These are phyloP conservation scores for Theocolax elegans DNA, from an alignment of 1,140 invertebrate genomes.

Conservation along the genomic window DNA sequence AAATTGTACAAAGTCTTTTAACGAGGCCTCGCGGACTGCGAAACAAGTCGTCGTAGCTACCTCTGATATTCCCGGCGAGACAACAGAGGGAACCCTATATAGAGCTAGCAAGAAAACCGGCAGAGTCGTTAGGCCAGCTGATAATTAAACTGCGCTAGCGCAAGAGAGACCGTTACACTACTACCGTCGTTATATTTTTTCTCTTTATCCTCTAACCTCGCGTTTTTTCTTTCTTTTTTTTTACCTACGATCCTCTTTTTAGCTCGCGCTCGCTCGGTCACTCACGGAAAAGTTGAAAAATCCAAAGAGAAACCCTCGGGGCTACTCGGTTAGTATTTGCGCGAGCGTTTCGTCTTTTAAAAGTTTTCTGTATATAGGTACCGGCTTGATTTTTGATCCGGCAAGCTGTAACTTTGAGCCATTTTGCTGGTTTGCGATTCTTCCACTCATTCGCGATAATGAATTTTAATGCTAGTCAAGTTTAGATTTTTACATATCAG, in stretches of 20 bases:
- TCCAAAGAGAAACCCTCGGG: background rate
- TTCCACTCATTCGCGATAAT: background rate
- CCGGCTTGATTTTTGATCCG: background rate
- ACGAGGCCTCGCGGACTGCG: background rate
- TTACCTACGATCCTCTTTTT: background rate
- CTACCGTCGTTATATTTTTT: background rate
- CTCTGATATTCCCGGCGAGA: background rate
- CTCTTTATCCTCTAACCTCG: background rate
- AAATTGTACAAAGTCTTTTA: constrained; percentile 29
- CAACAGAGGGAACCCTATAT: background rate
- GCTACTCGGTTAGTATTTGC: background rate
- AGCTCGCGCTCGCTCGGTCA: background rate
- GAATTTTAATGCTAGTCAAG: constrained; percentile 17
- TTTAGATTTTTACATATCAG: too few relatives aligned
- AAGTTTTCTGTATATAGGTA: background rate
- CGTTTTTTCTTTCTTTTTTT: background rate
- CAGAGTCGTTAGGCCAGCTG: constrained; percentile 7
- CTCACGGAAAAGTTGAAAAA: background rate
- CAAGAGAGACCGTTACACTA: background rate
- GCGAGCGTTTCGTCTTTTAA: background rate
- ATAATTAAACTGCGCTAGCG: constrained; percentile 29
- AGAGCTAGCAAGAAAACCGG: background rate
- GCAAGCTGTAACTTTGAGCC: background rate
- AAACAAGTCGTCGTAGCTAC: background rate
- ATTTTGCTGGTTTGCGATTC: background rate